Evolutionary conservation across 2,797 vertebrate genomes (phyloP).

Genomic region (Delichon dasypus): DNA sequence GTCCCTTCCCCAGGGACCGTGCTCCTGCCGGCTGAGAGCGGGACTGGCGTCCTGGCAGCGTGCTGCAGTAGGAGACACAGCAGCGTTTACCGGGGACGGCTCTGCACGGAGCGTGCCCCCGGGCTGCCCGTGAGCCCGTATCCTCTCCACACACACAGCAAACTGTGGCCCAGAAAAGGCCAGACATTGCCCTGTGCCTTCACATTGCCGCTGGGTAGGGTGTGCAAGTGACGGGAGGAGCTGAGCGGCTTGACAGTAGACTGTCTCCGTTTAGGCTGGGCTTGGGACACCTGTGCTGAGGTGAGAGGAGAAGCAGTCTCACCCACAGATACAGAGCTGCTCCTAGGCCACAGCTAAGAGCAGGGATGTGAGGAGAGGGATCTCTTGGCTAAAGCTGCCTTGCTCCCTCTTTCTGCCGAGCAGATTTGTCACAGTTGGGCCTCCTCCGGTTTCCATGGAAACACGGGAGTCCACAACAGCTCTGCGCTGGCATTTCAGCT

Average conservation of each 20-base stretch:
- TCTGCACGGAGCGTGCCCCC: neutral
- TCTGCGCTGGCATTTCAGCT: constrained; percentile 19
- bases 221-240: neutral
- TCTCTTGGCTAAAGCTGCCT: neutral
- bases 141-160: neutral
- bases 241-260: neutral
- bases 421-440: constrained; percentile 65
- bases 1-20: accelerated
- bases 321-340: neutral
- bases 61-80: neutral
- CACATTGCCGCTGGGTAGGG: accelerated
- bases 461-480: constrained; percentile 64
- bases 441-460: constrained; percentile 70
- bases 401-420: constrained; percentile 56
- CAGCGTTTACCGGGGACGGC: accelerated
- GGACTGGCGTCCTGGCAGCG: neutral
- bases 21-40: neutral
- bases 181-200: neutral
- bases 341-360: neutral
- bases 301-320: neutral
- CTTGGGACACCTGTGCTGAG: neutral
- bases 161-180: neutral
- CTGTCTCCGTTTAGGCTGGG: neutral
- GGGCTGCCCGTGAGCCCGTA: accelerated
- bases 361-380: neutral